A percentile compares a stretch with the other conserved stretches of the same genome.
phyloP scores from a whole-genome alignment of 2,113 vertebrate genomes.

The Poeciliopsis turrubarensis region DNA sequence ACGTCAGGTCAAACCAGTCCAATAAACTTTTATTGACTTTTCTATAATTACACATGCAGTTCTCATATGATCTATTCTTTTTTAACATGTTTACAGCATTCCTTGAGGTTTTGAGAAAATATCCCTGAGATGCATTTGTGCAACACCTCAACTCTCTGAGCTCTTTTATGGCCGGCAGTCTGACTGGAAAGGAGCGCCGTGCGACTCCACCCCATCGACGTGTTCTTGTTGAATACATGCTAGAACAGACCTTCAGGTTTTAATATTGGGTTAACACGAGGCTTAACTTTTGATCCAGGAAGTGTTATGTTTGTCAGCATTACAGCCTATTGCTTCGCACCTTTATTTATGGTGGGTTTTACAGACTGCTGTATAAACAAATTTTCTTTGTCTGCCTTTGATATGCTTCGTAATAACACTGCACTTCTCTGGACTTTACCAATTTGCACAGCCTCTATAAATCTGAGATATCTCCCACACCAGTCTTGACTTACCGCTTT shows the following conservation, averaged over 20 bases:
- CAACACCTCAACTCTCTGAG: background rate
- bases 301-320: background rate
- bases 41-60: background rate
- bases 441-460: conserved; percentile 5
- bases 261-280: background rate
- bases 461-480: conserved; percentile 1
- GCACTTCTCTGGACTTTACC: background rate
- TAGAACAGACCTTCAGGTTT: background rate
- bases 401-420: background rate
- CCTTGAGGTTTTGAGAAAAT: no score
- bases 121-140: no score
- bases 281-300: background rate
- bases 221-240: background rate
- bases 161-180: background rate
- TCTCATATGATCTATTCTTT: background rate
- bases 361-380: background rate
- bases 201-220: background rate
- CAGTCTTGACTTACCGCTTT: conserved; percentile 7
- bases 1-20: background rate
- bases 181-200: background rate
- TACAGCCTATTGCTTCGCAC: background rate
- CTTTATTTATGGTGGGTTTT: background rate
- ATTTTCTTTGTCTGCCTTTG: background rate
- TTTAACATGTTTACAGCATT: background rate
- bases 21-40: background rate